Conservation (phyloP, 2,113 vertebrate genomes). For the Phylloscopus whistleri region DNA sequence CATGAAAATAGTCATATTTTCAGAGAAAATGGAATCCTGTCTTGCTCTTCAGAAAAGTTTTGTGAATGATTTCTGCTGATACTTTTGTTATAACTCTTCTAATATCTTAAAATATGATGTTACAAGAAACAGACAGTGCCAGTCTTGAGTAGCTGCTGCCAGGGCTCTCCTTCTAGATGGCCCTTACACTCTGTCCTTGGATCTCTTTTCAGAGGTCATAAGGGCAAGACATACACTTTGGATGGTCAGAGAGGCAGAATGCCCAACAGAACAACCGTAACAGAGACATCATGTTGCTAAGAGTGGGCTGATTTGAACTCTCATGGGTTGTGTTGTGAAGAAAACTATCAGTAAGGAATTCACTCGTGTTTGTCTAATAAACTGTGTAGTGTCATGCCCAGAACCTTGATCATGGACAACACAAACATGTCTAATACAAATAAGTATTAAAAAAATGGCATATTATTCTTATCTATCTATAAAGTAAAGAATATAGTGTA, state of each 20-base stretch:
- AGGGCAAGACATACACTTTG: not conserved
- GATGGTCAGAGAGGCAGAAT: not conserved
- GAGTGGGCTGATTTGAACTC: not conserved
- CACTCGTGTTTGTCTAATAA: not conserved
- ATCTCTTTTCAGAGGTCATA: not conserved
- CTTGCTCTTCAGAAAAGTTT: not conserved
- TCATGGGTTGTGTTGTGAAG: not conserved
- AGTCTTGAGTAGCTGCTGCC: not conserved
- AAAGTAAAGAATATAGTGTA: not conserved
- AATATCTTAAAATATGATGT: not conserved
- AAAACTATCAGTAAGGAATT: not conserved
- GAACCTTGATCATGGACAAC: not conserved
- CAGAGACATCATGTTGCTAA: accelerated
- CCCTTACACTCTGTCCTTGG: not conserved
- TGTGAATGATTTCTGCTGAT: not conserved
- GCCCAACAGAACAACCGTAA: not conserved
- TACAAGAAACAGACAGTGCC: not conserved
- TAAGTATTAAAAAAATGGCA: not conserved
- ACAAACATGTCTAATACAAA: not conserved
- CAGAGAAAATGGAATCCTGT: not conserved
- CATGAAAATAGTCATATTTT: not conserved
- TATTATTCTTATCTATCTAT: not conserved
- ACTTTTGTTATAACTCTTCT: not conserved
- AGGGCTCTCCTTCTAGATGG: not conserved
- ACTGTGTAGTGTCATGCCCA: not conserved